These are phyloP conservation scores for Shargacucullia verbasci DNA, from an alignment of 2,888 invertebrate species.

Conservation along the genomic window DNA sequence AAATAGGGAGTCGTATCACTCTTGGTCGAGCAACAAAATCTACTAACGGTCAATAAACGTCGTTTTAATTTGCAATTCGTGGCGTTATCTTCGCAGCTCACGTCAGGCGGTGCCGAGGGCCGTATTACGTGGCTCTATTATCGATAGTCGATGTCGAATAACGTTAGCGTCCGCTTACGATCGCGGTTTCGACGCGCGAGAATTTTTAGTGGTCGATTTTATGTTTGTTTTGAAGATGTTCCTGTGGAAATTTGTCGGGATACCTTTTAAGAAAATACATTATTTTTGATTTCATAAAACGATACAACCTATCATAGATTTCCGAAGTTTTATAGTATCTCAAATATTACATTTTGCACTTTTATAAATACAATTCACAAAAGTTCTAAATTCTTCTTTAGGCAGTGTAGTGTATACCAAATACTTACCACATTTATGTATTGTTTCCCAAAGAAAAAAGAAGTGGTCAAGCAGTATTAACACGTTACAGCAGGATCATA, in stretches of 20 bases:
- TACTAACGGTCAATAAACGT: constrained; percentile 76
- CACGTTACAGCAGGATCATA: too few relatives aligned
- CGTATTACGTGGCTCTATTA: constrained; percentile 54
- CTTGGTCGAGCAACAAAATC: constrained; percentile 69
- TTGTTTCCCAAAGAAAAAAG: too few relatives aligned
- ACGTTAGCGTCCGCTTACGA: constrained; percentile 39
- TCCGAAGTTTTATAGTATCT: too few relatives aligned
- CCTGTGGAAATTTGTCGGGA: constrained; percentile 13
- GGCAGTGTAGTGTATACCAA: too few relatives aligned
- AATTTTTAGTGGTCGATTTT: constrained; percentile 39
- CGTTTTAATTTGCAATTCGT: constrained; percentile 77
- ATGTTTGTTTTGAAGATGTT: constrained; percentile 23
- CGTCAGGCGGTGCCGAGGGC: constrained; percentile 61
- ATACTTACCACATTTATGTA: too few relatives aligned
- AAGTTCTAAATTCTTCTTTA: too few relatives aligned
- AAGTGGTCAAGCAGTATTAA: too few relatives aligned
- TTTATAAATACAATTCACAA: not conserved
- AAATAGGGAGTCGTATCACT: constrained; percentile 65
- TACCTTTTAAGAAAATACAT: not conserved
- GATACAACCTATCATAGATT: too few relatives aligned
- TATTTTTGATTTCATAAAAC: too few relatives aligned
- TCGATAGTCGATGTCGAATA: constrained; percentile 43
- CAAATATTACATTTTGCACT: too few relatives aligned
- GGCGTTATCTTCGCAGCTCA: constrained; percentile 67
- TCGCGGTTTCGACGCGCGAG: constrained; percentile 33